A percentile compares a stretch with the other conserved stretches of the same genome.
phyloP scores from a whole-genome alignment of 2,113 vertebrate genomes.

The Merops nubicus region DNA sequence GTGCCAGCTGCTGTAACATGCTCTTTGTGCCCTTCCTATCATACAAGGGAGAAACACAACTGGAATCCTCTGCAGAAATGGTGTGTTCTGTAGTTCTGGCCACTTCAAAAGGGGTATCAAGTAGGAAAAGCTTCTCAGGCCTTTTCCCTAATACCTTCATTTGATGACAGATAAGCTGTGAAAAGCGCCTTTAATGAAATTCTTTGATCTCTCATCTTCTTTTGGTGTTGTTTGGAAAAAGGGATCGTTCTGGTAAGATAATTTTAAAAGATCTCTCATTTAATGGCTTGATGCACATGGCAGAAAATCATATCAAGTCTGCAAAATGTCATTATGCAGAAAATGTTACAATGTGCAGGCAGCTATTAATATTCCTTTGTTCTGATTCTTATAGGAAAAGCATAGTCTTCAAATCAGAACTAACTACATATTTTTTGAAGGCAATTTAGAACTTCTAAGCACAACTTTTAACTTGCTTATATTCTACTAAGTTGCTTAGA shows the following conservation, averaged over 20 bases:
- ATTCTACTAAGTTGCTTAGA: not conserved
- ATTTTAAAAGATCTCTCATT: slow-evolving; percentile 60
- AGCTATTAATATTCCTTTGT: slow-evolving; percentile 33
- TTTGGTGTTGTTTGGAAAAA: slow-evolving; percentile 42
- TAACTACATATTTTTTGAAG: not conserved
- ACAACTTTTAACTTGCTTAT: slow-evolving; percentile 15
- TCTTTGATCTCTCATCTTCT: slow-evolving; percentile 74
- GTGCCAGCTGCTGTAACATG: not conserved
- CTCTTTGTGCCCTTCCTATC: not conserved
- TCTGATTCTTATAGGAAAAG: not conserved
- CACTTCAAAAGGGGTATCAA: slow-evolving; percentile 58
- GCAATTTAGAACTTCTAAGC: not conserved
- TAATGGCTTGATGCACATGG: slow-evolving; percentile 34
- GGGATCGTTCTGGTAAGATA: slow-evolving; percentile 48
- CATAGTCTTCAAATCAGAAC: not conserved
- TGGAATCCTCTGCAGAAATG: slow-evolving; percentile 22
- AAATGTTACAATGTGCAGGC: slow-evolving; percentile 27
- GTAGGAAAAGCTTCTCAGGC: slow-evolving; percentile 62
- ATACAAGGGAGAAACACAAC: slow-evolving; percentile 4
- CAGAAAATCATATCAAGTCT: slow-evolving; percentile 41
- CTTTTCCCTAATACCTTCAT: slow-evolving; percentile 68
- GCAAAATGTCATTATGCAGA: not conserved
- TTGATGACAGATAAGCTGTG: slow-evolving; percentile 62
- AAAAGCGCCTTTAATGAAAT: slow-evolving; percentile 40
- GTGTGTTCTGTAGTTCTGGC: not conserved